Conservation (phyloP, 2,888 invertebrate species). For the Cephonodes hylas region DNA sequence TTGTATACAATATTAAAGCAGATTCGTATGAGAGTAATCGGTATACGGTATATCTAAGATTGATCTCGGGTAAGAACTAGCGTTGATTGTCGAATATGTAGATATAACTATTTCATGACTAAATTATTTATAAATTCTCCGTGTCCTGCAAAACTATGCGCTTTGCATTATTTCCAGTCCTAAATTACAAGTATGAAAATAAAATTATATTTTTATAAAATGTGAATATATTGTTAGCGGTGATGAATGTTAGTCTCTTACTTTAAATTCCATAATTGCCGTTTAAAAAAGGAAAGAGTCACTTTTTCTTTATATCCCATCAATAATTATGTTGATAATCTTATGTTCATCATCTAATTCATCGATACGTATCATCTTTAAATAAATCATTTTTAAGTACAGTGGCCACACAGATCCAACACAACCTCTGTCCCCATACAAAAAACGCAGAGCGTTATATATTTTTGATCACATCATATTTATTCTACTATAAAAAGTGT, state of each 20-base stretch:
- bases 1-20: slow-evolving; percentile 22
- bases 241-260: not conserved
- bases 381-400: too few species aligned
- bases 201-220: not conserved
- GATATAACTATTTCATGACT: not conserved
- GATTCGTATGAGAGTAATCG: slow-evolving; percentile 22
- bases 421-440: too few species aligned
- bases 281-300: not conserved
- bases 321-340: too few species aligned
- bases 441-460: not conserved
- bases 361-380: too few species aligned
- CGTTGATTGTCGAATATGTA: not conserved
- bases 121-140: not conserved
- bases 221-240: not conserved
- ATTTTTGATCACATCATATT: not conserved
- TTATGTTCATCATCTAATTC: too few species aligned
- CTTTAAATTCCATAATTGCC: not conserved
- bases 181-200: not conserved
- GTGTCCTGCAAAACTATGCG: not conserved
- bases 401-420: too few species aligned
- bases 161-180: not conserved
- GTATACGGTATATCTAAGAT: slow-evolving; percentile 5
- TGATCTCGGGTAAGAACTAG: not conserved
- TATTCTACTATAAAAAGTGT: not conserved
- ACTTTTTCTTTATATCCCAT: too few species aligned